Conservation (phyloP, 2,113 vertebrate species). For the Perca schrenkii region DNA sequence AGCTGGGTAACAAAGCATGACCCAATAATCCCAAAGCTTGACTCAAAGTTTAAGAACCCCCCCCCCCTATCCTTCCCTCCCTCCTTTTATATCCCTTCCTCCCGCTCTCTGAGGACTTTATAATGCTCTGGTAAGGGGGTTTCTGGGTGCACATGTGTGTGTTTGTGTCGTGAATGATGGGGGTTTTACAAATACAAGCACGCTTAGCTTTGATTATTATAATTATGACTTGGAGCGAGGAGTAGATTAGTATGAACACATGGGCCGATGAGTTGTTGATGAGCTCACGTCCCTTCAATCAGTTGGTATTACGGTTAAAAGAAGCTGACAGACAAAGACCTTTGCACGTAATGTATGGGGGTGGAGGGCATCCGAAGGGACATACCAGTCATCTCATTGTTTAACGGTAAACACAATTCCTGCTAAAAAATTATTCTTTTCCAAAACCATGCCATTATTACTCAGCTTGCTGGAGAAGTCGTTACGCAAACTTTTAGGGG, state of each 20-base stretch:
- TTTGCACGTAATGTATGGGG: conserved; percentile 1
- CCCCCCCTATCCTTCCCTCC: conserved; percentile 26
- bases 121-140: conserved; percentile 66
- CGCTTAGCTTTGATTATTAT: conserved; percentile 83
- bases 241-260: conserved; percentile 77
- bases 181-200: conserved; percentile 72
- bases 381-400: conserved; percentile 14
- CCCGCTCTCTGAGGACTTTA: conserved; percentile 83
- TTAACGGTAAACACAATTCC: background rate
- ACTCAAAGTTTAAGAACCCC: conserved; percentile 80
- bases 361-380: background rate
- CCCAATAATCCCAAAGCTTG: conserved; percentile 87
- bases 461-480: background rate
- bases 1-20: conserved; percentile 88
- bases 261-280: conserved; percentile 70
- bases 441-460: background rate
- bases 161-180: background rate
- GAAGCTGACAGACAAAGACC: conserved; percentile 41
- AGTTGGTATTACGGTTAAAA: conserved; percentile 38
- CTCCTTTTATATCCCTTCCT: conserved; percentile 70
- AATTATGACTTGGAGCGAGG: conserved; percentile 78
- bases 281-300: conserved; percentile 64
- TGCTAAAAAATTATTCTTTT: background rate
- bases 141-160: conserved; percentile 42
- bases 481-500: conserved; percentile 4